Evolutionary conservation across 1,140 invertebrate genomes (phyloP), one percentile per base, ranked within the genome.

Genomic region (Chymomyza costata): DNA sequence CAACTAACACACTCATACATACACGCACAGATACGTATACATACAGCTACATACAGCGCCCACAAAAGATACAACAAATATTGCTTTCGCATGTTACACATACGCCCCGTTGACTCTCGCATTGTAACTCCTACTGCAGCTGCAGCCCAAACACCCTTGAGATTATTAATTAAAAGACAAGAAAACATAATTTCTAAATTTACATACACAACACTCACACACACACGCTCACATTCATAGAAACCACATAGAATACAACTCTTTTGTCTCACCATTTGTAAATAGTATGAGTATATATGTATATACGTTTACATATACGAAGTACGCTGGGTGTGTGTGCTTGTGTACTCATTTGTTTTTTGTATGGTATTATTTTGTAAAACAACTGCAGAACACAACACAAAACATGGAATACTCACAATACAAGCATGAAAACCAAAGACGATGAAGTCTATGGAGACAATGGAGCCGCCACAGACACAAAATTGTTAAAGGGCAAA

Each of bases 81-180:
- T 71, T 71, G 68, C 64, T 56, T 71, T 57, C 45, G 41, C 62
- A 71, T 66, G 67, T 71, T 71, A 65, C 62, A 56, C 57, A 47
- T 45, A 61, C 41, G 47, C 51, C 62, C 52, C 37, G 43, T 11
- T 50, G 57, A 16, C 25, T 46, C 17, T 16, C 30, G 19, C 30
- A 39, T 7, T 32, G 13, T 48, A 47, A 34, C 35, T 28, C 54
- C 45, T 25, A 31, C 45, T 32, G n/a, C 35, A 37, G 13, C 32
- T 16, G 30, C 19, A 17, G 18, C 25, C 50, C 56, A 57, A 51
- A 62, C 60, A 64, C 63, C 66, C 66, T 64, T 65, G 73, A 78
- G 63, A 78, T 67, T 78, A 78, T 78, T 78, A 78, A 78, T 78
- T 78, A 78, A 78, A 78, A 78, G 66, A 78, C 71, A 78, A 78